Percentiles rank a stretch among this genome's conserved stretches.
phyloP scores from a whole-genome alignment of 2,797 vertebrate genomes.

The Phataginus tetradactyla region DNA sequence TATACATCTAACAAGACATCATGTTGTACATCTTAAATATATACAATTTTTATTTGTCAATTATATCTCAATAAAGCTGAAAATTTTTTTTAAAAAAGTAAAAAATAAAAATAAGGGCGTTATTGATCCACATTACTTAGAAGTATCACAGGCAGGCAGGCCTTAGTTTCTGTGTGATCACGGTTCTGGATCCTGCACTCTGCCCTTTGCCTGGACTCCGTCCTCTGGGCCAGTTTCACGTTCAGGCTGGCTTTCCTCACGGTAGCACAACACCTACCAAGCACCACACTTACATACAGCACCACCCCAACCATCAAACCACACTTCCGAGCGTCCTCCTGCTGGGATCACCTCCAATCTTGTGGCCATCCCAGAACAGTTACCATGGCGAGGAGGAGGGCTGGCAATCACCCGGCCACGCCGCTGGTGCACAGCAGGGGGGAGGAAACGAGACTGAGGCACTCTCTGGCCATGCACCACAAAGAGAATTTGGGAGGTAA shows the following conservation, averaged over 20 bases:
- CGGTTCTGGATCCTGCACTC: too few species aligned
- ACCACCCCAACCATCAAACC: fast-evolving
- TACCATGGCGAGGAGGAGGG: not conserved
- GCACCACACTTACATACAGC: not conserved
- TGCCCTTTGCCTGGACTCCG: not conserved
- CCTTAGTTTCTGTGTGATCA: not conserved
- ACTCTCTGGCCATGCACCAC: not conserved
- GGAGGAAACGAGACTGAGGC: not conserved
- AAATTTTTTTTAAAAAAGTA: not conserved
- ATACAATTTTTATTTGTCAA: not conserved
- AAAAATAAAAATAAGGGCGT: not conserved
- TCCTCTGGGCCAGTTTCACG: not conserved
- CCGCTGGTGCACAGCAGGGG: not conserved
- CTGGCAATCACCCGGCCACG: too few species aligned
- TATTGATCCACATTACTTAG: not conserved
- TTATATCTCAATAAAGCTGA: not conserved
- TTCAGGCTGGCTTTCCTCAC: not conserved
- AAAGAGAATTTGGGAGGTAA: not conserved
- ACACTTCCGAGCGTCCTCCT: not conserved
- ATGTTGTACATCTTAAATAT: not conserved
- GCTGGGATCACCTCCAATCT: fast-evolving
- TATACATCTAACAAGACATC: not conserved
- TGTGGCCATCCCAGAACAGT: not conserved
- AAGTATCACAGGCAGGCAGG: not conserved
- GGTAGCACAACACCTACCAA: too few species aligned